These are phyloP conservation scores for Drosophila ogumai DNA, from an alignment of 1,140 invertebrate genomes.

Conservation along the genomic window DNA sequence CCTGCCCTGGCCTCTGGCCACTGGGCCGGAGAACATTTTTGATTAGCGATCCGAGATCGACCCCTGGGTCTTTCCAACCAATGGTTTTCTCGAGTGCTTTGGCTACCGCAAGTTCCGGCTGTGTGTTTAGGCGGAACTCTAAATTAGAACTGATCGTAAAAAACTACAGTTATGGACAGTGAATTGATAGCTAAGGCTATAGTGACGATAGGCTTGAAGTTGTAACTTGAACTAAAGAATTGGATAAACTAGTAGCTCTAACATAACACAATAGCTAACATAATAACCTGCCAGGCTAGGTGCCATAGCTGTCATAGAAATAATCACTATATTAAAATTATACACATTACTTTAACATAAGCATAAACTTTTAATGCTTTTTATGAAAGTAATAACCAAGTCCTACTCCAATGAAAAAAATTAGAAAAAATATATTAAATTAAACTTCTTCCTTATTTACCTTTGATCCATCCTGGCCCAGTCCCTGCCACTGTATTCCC, in stretches of 20 bases:
- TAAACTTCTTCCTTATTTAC: neutral
- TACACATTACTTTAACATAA: too few species aligned
- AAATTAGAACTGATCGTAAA: constrained; percentile 33
- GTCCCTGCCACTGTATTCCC: constrained; percentile 1
- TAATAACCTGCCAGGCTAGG: too few species aligned
- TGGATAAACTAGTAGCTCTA: neutral
- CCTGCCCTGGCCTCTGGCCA: neutral
- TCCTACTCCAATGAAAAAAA: neutral
- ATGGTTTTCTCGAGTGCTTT: constrained; percentile 25
- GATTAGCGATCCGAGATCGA: constrained; percentile 31
- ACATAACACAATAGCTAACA: too few species aligned
- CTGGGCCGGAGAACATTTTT: constrained; percentile 26
- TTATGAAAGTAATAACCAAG: neutral
- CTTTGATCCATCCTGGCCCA: neutral
- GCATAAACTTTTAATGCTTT: too few species aligned
- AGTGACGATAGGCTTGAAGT: neutral
- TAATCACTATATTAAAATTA: too few species aligned
- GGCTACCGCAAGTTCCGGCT: constrained; percentile 28
- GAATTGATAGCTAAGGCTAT: neutral
- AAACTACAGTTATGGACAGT: neutral
- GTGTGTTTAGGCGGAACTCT: constrained; percentile 25
- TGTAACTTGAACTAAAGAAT: neutral
- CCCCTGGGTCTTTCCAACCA: constrained; percentile 20
- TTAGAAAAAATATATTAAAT: neutral
- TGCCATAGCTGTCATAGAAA: too few species aligned